Base-by-base conservation (phyloP, 2,888 invertebrate genomes). In the Bugula neritina region DNA sequence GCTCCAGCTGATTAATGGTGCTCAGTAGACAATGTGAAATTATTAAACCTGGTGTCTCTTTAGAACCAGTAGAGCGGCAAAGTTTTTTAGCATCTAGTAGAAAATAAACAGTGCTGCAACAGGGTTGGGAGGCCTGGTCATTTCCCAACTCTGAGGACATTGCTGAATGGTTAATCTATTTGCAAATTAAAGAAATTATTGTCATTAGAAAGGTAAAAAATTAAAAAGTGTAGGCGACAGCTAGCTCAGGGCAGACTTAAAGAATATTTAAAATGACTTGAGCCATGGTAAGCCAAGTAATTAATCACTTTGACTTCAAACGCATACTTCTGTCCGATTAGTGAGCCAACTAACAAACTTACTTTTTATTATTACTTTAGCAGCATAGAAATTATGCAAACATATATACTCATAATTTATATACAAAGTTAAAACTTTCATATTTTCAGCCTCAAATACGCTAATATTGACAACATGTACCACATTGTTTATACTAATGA, bases 131-230 rank as follows among this genome's bases (percentile, higher is more conserved):
- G 31, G 13, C 25, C 31, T 63, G 63, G 63, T 63, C 13, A 31
- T 27, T 29, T 63, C 27, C 63, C 63, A 63, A 63, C n/a, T 55
- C 55, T 55, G n/a, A 55, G 55, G 55, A 55, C 55, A 63, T 25
- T 25, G 31, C 10, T 63, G 63, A 55, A 55, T 55, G 55, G 23
- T 55, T 55, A n/a, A 21, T 25, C 5, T 55, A 17, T 55, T 55
- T 52, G 10, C 10, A 5, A 55, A 23, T 10, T 43, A 17, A 17
- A 43, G 3, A 23, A 55, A 55, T 23, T 55, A 55, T 55, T 25
- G 25, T 23, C 55, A 55, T 55, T 55, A 55, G 55, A 17, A 43
- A 43, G 43, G 43, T 43, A 43, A 43, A 43, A 17, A 43, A 43
- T n/a, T 5, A 43, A 43, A 5, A 5, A 5, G 21, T 23, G 23